Evolutionary conservation across 2,113 vertebrate genomes (phyloP).

Genomic region (Pygoscelis adeliae): DNA sequence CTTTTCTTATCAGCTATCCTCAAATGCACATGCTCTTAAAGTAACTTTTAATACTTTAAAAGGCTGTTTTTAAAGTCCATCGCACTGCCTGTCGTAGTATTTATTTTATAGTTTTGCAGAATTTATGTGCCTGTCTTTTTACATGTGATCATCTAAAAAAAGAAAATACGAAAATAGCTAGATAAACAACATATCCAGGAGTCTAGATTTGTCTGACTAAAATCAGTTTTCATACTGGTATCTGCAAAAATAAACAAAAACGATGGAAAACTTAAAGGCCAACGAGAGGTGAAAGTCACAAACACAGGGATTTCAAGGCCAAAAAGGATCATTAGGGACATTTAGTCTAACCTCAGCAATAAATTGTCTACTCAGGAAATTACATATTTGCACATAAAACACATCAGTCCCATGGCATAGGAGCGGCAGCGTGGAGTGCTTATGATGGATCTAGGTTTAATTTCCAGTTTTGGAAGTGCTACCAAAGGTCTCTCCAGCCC

Average conservation of each 20-base stretch:
- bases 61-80: background rate
- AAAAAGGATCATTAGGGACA: background rate
- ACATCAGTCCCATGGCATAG: background rate
- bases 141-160: background rate
- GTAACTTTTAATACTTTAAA: background rate
- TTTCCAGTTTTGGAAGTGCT: background rate
- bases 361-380: background rate
- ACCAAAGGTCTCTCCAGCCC: background rate
- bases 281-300: background rate
- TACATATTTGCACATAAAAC: background rate
- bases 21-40: background rate
- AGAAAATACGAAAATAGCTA: constrained; percentile 1
- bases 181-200: constrained; percentile 23
- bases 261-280: background rate
- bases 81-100: background rate
- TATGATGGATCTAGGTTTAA: background rate
- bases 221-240: background rate
- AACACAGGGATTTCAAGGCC: background rate
- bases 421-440: background rate
- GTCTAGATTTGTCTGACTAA: background rate
- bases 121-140: constrained; percentile 4
- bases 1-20: background rate
- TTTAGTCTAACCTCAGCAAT: background rate
- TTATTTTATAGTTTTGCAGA: background rate
- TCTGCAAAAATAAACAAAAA: constrained; percentile 29